A percentile compares a stretch with the other conserved stretches of the same genome.
phyloP scores from a whole-genome alignment of 1,140 invertebrate species.

The Portunus trituberculatus region DNA sequence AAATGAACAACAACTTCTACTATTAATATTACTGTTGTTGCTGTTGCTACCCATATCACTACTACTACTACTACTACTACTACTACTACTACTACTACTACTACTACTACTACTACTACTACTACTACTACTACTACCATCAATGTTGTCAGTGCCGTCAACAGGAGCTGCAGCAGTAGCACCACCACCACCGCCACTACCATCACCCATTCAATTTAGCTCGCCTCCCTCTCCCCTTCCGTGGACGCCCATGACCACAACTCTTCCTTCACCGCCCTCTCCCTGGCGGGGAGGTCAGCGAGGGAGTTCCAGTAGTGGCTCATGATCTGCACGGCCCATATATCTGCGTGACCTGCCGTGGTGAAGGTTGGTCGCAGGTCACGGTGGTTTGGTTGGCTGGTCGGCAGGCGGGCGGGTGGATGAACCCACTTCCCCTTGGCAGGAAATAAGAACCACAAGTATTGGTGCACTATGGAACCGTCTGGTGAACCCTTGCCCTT shows the following conservation, averaged over 20 bases:
- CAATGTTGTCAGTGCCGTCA: too few species aligned
- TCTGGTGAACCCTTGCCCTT: not conserved
- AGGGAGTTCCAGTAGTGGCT: not conserved
- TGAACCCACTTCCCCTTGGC: slow-evolving; percentile 5
- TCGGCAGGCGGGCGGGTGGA: not conserved
- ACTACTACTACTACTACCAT: too few species aligned
- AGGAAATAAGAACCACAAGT: slow-evolving; percentile 35
- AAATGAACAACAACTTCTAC: too few species aligned
- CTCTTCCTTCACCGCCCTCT: not conserved
- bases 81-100: not conserved
- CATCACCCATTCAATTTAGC: too few species aligned
- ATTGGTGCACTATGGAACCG: slow-evolving; percentile 58
- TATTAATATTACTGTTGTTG: too few species aligned
- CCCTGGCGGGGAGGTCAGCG: not conserved
- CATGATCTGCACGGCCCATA: not conserved
- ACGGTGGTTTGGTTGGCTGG: not conserved
- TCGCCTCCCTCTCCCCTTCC: not conserved
- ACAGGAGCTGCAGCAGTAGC: too few species aligned
- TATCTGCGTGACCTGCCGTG: not conserved
- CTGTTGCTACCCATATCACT: not conserved
- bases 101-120: too few species aligned
- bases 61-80: slow-evolving; percentile 30
- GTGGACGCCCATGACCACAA: not conserved
- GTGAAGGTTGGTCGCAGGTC: slow-evolving; percentile 16
- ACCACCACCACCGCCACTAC: too few species aligned